phyloP scores from a whole-genome alignment of 2,888 invertebrate species.

The Zhuqinia jingwanae region DNA sequence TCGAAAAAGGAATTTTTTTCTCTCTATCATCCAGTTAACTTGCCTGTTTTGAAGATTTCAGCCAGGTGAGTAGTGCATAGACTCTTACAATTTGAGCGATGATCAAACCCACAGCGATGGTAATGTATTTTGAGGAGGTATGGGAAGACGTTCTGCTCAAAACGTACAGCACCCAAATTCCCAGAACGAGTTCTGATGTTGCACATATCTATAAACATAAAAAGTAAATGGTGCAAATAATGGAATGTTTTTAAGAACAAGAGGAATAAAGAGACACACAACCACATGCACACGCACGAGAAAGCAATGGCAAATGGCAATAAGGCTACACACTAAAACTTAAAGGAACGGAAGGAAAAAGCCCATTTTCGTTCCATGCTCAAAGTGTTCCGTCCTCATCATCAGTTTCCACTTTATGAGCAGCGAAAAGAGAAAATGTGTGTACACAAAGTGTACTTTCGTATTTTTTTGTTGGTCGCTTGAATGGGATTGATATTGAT shows the following conservation, averaged over 20 bases:
- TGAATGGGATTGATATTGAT: background rate
- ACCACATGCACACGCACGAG: background rate
- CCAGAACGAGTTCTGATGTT: slow-evolving; percentile 68
- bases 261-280: background rate
- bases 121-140: slow-evolving; percentile 66
- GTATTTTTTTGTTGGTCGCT: background rate
- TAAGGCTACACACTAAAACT: slow-evolving; percentile 8
- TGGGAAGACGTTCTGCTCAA: slow-evolving; percentile 52
- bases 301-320: background rate
- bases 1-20: too few relatives aligned
- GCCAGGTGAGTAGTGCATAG: slow-evolving; percentile 65
- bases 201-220: slow-evolving; percentile 72
- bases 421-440: background rate
- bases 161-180: slow-evolving; percentile 67
- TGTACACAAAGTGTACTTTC: background rate
- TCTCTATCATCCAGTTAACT: slow-evolving; percentile 23
- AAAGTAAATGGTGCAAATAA: slow-evolving; percentile 57
- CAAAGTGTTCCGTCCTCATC: slow-evolving; percentile 4
- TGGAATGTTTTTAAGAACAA: slow-evolving; percentile 40
- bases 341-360: slow-evolving; percentile 16
- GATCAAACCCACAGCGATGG: slow-evolving; percentile 68
- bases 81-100: slow-evolving; percentile 65
- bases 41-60: slow-evolving; percentile 67
- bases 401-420: slow-evolving; percentile 16
- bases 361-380: slow-evolving; percentile 13